Conservation (phyloP, 2,797 vertebrate genomes). For the Pogonophryne albipinna region DNA sequence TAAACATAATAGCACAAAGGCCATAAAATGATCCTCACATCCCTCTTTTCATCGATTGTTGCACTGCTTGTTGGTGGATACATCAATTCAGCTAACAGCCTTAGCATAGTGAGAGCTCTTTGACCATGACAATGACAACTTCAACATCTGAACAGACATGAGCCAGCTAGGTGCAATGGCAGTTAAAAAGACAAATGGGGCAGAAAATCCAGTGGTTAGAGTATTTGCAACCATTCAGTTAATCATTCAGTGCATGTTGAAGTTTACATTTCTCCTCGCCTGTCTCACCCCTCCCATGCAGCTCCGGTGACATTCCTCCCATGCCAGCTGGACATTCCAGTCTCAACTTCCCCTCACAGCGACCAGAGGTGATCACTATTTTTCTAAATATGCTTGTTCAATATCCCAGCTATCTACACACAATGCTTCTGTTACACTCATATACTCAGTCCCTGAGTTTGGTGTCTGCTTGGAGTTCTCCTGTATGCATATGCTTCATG, state of each 20-base stretch:
- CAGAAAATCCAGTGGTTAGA: constrained; percentile 29
- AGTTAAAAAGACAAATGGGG: constrained; percentile 23
- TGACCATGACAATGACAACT: neutral
- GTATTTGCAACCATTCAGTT: constrained; percentile 5
- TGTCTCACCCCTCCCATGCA: constrained; percentile 41
- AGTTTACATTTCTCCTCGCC: constrained; percentile 49
- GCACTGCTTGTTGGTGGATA: neutral
- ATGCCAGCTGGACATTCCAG: constrained; percentile 76
- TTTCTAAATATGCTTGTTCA: constrained; percentile 1
- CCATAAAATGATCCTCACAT: neutral
- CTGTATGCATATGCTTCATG: neutral
- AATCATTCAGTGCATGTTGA: constrained; percentile 36
- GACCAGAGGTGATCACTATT: constrained; percentile 49
- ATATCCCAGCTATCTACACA: neutral
- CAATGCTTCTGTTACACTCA: neutral
- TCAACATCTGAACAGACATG: neutral
- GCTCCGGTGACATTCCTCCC: constrained; percentile 70
- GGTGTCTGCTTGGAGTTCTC: neutral
- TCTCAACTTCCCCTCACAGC: constrained; percentile 31
- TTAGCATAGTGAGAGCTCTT: neutral
- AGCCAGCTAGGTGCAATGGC: neutral
- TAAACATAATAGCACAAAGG: neutral
- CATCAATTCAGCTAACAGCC: neutral
- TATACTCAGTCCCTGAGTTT: constrained; percentile 1
- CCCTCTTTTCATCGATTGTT: neutral